A percentile compares a stretch with the other conserved stretches of the same genome.
phyloP scores from a whole-genome alignment of 1,140 invertebrate genomes.

The Luehdorfia chinensis region DNA sequence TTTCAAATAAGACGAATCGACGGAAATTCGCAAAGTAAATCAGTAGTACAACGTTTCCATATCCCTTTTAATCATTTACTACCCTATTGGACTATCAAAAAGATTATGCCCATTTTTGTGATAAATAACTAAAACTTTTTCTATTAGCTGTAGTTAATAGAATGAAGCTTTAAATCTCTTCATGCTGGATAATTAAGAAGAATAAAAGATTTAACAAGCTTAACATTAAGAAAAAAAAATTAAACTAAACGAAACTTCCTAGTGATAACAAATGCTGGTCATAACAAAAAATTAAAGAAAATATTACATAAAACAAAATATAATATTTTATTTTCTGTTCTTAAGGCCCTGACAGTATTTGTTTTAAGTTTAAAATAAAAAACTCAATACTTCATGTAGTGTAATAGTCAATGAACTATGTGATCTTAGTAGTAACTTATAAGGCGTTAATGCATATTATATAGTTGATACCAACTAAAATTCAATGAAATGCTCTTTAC shows the following conservation, averaged over 20 bases:
- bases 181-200: too few species aligned
- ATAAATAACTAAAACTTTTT: constrained; percentile 27
- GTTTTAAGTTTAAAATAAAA: constrained; percentile 27
- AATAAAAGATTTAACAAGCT: too few species aligned
- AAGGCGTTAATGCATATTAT: constrained; percentile 30
- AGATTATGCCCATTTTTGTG: constrained; percentile 43
- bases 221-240: too few species aligned
- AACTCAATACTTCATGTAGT: constrained; percentile 50
- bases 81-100: constrained; percentile 36
- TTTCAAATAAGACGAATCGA: constrained; percentile 28
- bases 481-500: not conserved
- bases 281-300: constrained; percentile 3
- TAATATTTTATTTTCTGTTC: too few species aligned
- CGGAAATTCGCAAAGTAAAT: constrained; percentile 34
- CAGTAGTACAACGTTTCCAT: constrained; percentile 67
- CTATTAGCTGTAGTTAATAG: constrained; percentile 3
- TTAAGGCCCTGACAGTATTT: too few species aligned
- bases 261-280: too few species aligned
- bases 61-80: constrained; percentile 47
- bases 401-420: constrained; percentile 62
- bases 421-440: constrained; percentile 50
- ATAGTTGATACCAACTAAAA: constrained; percentile 9
- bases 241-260: too few species aligned
- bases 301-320: constrained; percentile 7
- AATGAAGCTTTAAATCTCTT: not conserved